Evolutionary conservation across 2,113 vertebrate genomes (phyloP).

Genomic region (Caloenas nicobarica): DNA sequence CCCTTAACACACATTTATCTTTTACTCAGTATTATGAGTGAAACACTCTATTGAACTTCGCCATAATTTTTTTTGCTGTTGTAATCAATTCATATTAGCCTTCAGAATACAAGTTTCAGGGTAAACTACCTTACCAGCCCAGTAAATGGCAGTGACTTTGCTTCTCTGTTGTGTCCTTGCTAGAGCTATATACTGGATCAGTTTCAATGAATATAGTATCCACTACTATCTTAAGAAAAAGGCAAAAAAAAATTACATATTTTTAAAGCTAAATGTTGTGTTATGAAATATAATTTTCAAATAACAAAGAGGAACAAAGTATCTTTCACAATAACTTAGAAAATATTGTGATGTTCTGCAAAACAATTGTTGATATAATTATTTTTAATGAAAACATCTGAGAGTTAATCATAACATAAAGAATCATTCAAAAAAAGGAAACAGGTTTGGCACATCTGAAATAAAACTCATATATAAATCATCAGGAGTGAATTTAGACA

Average conservation of each 20-base stretch:
- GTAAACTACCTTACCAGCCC: not conserved
- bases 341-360: not conserved
- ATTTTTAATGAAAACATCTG: not conserved
- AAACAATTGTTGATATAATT: not conserved
- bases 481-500: not conserved
- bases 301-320: not conserved
- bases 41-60: not conserved
- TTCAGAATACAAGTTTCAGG: not conserved
- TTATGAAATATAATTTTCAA: not conserved
- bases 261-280: not conserved
- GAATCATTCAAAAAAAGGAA: not conserved
- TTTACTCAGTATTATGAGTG: not conserved
- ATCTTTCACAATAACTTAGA: not conserved
- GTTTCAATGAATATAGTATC: not conserved
- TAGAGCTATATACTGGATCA: not conserved
- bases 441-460: not conserved
- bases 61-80: not conserved
- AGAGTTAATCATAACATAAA: not conserved
- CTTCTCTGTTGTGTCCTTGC: not conserved
- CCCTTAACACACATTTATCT: not conserved
- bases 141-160: not conserved
- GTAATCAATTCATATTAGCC: not conserved
- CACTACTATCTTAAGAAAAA: not conserved
- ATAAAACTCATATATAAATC: not conserved
- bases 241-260: too few relatives aligned